Conservation (phyloP, 2,888 invertebrate genomes). For the Xestoiulus laeticollis region DNA sequence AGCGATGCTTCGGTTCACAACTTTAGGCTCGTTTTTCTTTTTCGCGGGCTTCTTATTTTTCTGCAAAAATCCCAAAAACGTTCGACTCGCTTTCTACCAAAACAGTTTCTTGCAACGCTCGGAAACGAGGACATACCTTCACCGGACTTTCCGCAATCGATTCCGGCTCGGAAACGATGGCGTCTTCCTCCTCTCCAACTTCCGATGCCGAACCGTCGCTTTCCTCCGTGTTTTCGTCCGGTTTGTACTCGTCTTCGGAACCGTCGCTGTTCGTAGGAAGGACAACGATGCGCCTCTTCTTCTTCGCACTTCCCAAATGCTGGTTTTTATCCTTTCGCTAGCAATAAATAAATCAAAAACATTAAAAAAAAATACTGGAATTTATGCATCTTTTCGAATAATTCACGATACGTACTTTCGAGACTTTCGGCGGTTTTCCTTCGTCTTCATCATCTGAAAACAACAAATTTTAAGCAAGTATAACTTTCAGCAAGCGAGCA, state of each 20-base stretch:
- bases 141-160: slow-evolving; percentile 57
- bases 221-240: slow-evolving; percentile 59
- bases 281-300: not conserved
- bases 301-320: not conserved
- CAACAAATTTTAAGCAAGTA: not conserved
- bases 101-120: too few relatives aligned
- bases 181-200: slow-evolving; percentile 47
- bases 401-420: not conserved
- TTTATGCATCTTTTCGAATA: not conserved
- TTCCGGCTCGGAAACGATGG: slow-evolving; percentile 35
- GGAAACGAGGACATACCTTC: slow-evolving; percentile 56
- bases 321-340: slow-evolving; percentile 17
- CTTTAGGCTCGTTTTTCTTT: not conserved
- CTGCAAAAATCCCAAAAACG: not conserved
- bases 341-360: not conserved
- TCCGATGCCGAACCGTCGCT: slow-evolving; percentile 1
- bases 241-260: slow-evolving; percentile 73
- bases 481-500: not conserved
- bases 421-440: not conserved
- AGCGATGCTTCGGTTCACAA: not conserved
- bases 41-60: not conserved
- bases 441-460: slow-evolving; percentile 22
- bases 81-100: slow-evolving; percentile 55
- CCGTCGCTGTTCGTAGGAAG: slow-evolving; percentile 65
- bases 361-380: not conserved